phyloP scores from a whole-genome alignment of 2,888 invertebrate species.

The Agrochola lychnidis region DNA sequence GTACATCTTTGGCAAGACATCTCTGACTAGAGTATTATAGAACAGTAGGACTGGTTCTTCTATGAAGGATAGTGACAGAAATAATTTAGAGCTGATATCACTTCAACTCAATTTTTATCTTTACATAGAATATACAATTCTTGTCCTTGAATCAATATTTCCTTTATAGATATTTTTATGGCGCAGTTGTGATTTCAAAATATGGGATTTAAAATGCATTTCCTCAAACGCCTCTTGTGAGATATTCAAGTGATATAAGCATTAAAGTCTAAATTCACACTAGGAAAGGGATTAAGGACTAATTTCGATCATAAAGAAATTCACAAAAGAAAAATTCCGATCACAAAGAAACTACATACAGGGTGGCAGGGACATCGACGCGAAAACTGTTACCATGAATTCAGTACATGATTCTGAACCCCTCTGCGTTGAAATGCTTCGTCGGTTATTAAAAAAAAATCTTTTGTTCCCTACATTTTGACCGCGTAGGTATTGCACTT shows the following conservation, averaged over 20 bases:
- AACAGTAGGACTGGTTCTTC: conserved; percentile 3
- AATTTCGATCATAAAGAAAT: background rate
- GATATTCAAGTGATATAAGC: background rate
- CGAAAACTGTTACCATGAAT: no score
- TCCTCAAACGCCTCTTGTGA: background rate
- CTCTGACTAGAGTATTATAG: conserved; percentile 56
- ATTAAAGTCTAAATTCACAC: background rate
- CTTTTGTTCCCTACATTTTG: no score
- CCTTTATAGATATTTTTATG: background rate
- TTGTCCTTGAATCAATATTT: background rate
- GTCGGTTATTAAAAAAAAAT: no score
- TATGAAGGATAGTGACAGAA: background rate
- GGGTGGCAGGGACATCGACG: no score
- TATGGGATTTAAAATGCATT: background rate
- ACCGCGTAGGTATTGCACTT: no score
- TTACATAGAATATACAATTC: background rate
- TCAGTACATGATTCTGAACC: no score
- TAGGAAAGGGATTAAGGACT: background rate
- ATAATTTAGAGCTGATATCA: background rate
- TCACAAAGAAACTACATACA: no score
- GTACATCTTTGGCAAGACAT: conserved; percentile 68
- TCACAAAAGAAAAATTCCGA: no score
- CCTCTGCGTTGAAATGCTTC: no score
- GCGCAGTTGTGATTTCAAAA: background rate
- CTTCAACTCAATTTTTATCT: no score